Evolutionary conservation across 2,888 invertebrate genomes (phyloP).

Genomic region (Thelaira solivaga): DNA sequence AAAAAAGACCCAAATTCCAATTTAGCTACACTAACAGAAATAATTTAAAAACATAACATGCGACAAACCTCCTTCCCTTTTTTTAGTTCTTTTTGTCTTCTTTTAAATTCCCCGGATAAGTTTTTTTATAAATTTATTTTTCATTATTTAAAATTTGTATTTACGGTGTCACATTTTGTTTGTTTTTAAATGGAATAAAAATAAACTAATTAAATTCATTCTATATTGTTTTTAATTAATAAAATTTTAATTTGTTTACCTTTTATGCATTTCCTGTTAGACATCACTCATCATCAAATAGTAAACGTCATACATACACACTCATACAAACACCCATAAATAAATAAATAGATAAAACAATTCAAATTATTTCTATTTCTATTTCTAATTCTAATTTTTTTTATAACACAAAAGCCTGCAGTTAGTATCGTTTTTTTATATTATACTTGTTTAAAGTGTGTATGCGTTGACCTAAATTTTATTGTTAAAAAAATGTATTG

Average conservation of each 20-base stretch:
- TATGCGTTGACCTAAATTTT: slow-evolving; percentile 61
- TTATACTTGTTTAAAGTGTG: no score
- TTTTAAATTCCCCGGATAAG: no score
- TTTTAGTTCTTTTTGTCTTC: no score
- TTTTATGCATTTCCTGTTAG: slow-evolving; percentile 49
- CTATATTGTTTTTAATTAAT: background rate
- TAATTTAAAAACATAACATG: no score
- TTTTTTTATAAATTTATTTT: no score
- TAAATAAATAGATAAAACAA: slow-evolving; percentile 23
- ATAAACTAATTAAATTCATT: background rate
- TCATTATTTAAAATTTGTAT: no score
- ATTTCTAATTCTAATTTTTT: background rate
- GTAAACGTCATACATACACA: slow-evolving; percentile 12
- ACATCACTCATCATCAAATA: slow-evolving; percentile 29
- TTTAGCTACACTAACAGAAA: no score
- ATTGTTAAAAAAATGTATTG: slow-evolving; percentile 59
- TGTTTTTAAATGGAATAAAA: background rate
- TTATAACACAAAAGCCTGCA: slow-evolving; percentile 6
- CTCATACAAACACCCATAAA: no score
- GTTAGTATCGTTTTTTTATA: background rate
- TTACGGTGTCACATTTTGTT: no score
- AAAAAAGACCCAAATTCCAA: no score
- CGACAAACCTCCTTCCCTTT: no score
- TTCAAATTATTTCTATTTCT: background rate
- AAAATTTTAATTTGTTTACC: slow-evolving; percentile 25